Evolutionary conservation across 2,113 vertebrate species (phyloP).

Genomic region (Tragelaphus buxtoni): DNA sequence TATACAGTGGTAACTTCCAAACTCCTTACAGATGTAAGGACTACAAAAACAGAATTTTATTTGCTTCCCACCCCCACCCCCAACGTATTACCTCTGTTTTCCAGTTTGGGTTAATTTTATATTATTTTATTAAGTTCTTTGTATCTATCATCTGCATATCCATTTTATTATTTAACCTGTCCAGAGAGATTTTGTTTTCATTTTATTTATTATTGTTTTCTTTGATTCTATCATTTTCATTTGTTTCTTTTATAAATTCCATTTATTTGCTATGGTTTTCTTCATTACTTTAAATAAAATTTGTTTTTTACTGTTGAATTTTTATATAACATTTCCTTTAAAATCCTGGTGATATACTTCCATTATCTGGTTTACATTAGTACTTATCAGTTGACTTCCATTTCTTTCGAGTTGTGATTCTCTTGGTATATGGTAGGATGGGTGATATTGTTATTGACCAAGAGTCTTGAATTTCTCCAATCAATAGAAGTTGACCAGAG

Average conservation of each 20-base stretch:
- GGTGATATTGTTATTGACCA: neutral
- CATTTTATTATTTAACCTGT: neutral
- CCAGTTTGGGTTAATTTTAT: neutral
- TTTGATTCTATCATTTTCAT: neutral
- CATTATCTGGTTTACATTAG: neutral
- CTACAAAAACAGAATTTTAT: neutral
- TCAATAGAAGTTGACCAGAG: neutral
- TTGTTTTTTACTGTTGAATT: neutral
- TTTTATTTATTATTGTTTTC: neutral
- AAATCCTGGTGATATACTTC: neutral
- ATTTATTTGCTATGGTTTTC: neutral
- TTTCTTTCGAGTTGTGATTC: neutral
- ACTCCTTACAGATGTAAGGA: neutral
- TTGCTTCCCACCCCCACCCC: accelerated
- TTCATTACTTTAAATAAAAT: neutral
- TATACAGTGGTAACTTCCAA: neutral
- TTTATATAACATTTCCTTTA: neutral
- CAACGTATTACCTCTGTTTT: neutral
- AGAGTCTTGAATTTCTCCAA: neutral
- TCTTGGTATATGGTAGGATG: neutral
- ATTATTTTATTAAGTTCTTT: neutral
- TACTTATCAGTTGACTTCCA: neutral
- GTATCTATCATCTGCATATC: neutral
- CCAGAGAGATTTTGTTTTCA: neutral
- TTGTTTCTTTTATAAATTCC: neutral